These are phyloP conservation scores for Xyrauchen texanus DNA, from an alignment of 2,113 vertebrate species.

Conservation along the genomic window DNA sequence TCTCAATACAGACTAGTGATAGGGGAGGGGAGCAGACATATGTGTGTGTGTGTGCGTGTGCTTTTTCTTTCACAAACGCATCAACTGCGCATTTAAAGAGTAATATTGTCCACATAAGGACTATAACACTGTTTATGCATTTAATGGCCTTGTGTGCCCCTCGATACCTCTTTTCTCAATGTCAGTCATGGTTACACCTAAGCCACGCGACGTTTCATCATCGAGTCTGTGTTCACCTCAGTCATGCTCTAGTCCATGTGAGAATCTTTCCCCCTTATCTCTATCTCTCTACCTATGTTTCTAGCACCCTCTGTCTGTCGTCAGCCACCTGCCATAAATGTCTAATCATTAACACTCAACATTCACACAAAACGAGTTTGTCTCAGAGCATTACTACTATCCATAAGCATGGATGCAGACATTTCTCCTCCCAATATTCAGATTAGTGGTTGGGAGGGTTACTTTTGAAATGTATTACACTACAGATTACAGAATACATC, in stretches of 20 bases:
- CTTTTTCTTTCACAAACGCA: not conserved
- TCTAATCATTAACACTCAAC: conserved; percentile 18
- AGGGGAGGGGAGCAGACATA: not conserved
- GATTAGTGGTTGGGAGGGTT: not conserved
- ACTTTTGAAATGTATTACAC: too few relatives aligned
- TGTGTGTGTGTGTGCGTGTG: conserved; percentile 12
- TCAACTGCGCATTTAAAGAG: not conserved
- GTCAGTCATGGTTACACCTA: not conserved
- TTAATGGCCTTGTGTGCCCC: too few relatives aligned
- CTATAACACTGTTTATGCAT: too few relatives aligned
- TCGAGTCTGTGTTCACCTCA: conserved; percentile 31
- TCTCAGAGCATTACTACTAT: too few relatives aligned
- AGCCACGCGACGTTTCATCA: not conserved
- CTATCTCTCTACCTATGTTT: conserved; percentile 33
- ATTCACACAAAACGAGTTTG: not conserved
- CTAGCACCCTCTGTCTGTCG: conserved; percentile 53
- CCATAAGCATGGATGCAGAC: too few relatives aligned
- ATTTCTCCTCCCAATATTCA: not conserved
- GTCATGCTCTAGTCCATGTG: conserved; percentile 67
- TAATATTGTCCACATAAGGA: too few relatives aligned
- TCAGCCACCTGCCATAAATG: not conserved
- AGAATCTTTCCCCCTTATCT: conserved; percentile 42
- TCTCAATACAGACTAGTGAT: conserved; percentile 30
- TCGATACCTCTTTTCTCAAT: not conserved
- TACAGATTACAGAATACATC: too few relatives aligned